These are phyloP conservation scores for Poecilia picta DNA, from an alignment of 2,797 vertebrate genomes.

Conservation along the genomic window DNA sequence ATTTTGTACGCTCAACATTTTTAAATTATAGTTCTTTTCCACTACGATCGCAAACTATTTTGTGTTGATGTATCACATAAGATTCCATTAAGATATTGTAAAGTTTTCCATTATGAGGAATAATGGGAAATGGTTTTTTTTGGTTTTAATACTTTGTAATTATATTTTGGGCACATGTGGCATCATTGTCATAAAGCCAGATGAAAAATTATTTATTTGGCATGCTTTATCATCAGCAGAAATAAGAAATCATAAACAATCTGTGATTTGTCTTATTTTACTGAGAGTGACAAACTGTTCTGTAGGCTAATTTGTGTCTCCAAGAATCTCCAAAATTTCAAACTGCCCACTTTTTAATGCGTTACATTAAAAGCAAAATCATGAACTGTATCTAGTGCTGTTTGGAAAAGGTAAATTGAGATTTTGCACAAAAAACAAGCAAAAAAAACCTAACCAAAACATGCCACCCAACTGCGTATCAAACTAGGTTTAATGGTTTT, in stretches of 20 bases:
- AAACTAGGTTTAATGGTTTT: constrained; percentile 18
- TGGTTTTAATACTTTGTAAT: not conserved
- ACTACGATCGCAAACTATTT: not conserved
- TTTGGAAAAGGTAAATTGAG: not conserved
- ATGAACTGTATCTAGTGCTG: not conserved
- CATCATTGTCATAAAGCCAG: not conserved
- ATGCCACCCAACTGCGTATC: constrained; percentile 30
- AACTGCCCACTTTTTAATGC: not conserved
- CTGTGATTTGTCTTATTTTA: not conserved
- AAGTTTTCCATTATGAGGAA: not conserved
- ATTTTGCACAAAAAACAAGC: constrained; percentile 1
- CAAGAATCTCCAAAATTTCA: not conserved
- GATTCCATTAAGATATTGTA: not conserved
- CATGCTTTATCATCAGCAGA: not conserved
- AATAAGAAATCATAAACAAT: not conserved
- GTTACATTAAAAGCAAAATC: not conserved
- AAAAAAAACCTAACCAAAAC: not conserved
- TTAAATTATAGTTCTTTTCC: not conserved
- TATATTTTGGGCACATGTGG: not conserved
- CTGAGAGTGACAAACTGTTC: not conserved
- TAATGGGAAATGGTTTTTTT: not conserved
- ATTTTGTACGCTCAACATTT: not conserved
- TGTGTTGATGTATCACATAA: not conserved
- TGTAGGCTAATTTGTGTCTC: not conserved
- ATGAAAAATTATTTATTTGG: not conserved